Evolutionary conservation across 2,113 vertebrate genomes (phyloP), one percentile per base, ranked within the genome.

Genomic region (Hemibagrus wyckioides): DNA sequence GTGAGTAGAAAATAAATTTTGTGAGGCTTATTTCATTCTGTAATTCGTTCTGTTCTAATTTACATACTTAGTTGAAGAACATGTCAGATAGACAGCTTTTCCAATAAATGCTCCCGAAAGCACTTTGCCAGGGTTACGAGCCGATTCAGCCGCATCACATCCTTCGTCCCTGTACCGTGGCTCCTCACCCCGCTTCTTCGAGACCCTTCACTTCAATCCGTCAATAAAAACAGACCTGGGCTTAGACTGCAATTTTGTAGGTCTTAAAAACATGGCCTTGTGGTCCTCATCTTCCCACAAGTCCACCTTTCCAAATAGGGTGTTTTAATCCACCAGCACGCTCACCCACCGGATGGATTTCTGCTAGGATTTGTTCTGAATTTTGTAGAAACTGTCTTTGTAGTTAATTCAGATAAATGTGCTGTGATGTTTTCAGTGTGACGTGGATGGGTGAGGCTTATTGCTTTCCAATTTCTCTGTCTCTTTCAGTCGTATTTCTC

Each of bases 71-170:
- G 87, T 88, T 79, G 69, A 50, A 88, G 79, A 76, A 87, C 76
- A 77, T 82, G 87, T 80, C 71, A 81, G 52, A 81, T 56, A 65
- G 71, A 50, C 57, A 59, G 84, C 28, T 76, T 87, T 88, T 88
- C 89, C 71, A 84, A 50, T 79, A 83, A 89, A 73, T 63, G 75
- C 86, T 89, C 89, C 76, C 61, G 91, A 87, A 92, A 87, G 87
- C 41, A 54, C 88, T 84, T 54, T 48, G 44, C 44, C 44, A 94
- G 93, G 92, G 92, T 88, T 92, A 93, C 92, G 0, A 50, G 90
- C 36, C 75, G 52, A 85, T 59, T 59, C 88, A 87, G 61, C 79
- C 82, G 59, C 63, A 69, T 71, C 76, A 79, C 33, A 52, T 57
- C 36, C 56, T 82, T 52, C 33, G 36, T 23, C n/a, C 33, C 21